Percentiles rank a stretch among this genome's conserved stretches.
Evolutionary conservation across 2,888 invertebrate species (phyloP).

Genomic region (Agelastica alni): DNA sequence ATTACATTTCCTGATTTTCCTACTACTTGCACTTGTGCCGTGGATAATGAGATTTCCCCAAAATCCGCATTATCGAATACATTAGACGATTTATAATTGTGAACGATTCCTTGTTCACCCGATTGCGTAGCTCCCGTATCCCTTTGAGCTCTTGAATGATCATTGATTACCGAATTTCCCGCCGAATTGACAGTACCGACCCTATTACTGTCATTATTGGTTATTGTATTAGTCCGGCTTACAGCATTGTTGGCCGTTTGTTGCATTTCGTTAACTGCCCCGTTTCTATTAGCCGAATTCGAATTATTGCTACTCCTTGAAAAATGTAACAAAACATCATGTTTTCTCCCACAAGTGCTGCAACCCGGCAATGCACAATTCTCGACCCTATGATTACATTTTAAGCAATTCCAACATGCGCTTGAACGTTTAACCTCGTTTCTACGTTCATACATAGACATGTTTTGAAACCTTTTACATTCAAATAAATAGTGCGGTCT

Average conservation of each 20-base stretch:
- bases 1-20: neutral
- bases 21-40: conserved; percentile 3
- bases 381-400: conserved; percentile 1
- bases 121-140: neutral
- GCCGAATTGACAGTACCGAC: neutral
- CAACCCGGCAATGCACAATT: conserved; percentile 2
- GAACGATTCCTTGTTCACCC: neutral
- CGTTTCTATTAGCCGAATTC: neutral
- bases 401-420: conserved; percentile 6
- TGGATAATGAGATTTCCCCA: conserved; percentile 2
- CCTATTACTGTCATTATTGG: too few species aligned
- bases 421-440: conserved; percentile 1
- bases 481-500: neutral
- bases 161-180: neutral
- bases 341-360: conserved; percentile 5
- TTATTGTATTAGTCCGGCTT: too few species aligned
- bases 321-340: conserved; percentile 5
- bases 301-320: neutral
- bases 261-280: neutral
- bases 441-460: neutral
- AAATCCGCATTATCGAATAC: neutral
- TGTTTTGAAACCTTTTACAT: neutral
- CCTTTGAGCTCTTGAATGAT: neutral
- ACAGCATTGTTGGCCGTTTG: neutral
- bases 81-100: too few species aligned